Base-by-base conservation (phyloP, 2,888 invertebrate species). In the Polietes domitor region DNA sequence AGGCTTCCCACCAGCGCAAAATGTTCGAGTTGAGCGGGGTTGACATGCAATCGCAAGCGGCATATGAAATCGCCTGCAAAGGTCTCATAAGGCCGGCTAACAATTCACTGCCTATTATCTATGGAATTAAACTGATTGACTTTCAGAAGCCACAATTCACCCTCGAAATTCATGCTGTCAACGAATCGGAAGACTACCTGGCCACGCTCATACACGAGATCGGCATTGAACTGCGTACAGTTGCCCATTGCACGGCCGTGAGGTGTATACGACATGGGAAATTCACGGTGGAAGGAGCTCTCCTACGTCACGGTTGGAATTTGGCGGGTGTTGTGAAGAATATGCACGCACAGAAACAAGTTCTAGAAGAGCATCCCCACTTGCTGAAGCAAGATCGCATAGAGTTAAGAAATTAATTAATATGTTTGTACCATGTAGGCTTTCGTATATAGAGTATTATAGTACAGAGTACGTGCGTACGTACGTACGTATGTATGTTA, bases 101-200 rank as follows among this genome's bases (percentile, higher is more conserved):
- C 78, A 94, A 93, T 47, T 95, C 95, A 80, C 93, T 95, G 26
- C 96, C 98, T 0, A 93, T 98, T 37, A 89, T 99, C 26, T 99
- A 98, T 92, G 95, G 96, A 28, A 94, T 99, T 32, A 97, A 96
- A 91, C 96, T 98, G 92, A 94, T 97, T 2, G 93, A 96, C 84
- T 98, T 97, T 91, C 92, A 95, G 26, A 93, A 95, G 15, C 99
- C 99, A 0, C 93, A 96, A 86, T 98, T 99, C 89, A 96, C 96
- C 15, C 92, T 99, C 0, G 98, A 98, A 93, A 93, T 99, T 32
- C 96, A 97, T 90, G 94, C 96, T 47, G 94, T 97, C 26, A 98
- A 98, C 92, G 98, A 98, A 92, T 94, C 94, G 87, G 96, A 96
- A 86, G 92, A 93, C 61, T 97, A 96, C 90, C 92, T 99, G 19